Evolutionary conservation across 1,140 invertebrate genomes (phyloP), one percentile per base, ranked within the genome.

Genomic region (Drosophila grimshawi): DNA sequence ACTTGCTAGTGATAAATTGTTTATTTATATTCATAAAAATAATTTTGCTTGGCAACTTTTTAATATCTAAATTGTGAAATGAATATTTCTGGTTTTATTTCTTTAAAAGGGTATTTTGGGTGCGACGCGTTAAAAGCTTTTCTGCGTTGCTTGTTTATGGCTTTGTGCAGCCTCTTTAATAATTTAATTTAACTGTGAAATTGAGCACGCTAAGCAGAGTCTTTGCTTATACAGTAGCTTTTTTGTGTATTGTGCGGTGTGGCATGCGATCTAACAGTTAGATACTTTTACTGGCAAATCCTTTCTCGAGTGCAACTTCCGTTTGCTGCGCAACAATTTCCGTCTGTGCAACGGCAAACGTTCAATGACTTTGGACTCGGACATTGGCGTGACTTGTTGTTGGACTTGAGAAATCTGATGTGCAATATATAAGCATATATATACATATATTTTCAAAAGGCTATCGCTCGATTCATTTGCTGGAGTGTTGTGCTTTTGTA

Each of bases 141-240:
- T 29, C 43, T 30, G 37, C 37, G 27, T 45, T 55, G 2, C 7
- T 19, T 48, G 39, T 19, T 66, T 51, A 8, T 39, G 37, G 32
- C 11, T 19, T 52, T 63, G 10, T 48, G 19, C 71, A 72, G 67
- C 37, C 52, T 86, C 57, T 66, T 86, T 86, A 86, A 88, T 88
- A 88, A 86, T 86, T 82, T 86, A 86, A 86, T 86, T 88, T 76
- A 48, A 41, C 6, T 72, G 52, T 30, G 56, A 69, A 82, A 76
- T 55, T 53, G 11, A 45, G 56, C 82, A 86, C 83, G 79, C 82
- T 67, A 82, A 53, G 51, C 68, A 64, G 2, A 4, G 11, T 46
- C 35, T 27, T 45, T 5, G 48, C n/a, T n/a, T 33, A 51, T 19
- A 60, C 70, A 61, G 64, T 73, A 67, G 63, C 56, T 62, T 43